phyloP scores from a whole-genome alignment of 2,888 invertebrate genomes.

The Melitaea athalia region DNA sequence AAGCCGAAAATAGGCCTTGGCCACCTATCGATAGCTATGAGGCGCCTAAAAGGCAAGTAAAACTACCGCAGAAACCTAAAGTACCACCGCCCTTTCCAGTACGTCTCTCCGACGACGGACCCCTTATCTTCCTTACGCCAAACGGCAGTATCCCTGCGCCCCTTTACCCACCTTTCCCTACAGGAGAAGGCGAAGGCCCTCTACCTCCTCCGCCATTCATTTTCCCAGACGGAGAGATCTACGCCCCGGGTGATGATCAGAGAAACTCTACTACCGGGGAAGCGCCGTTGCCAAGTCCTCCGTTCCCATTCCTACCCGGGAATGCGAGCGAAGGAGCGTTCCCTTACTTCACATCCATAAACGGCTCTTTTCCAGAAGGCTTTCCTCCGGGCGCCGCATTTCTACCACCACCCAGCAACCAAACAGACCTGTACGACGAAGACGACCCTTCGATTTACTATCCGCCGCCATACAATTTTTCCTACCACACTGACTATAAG shows the following conservation, averaged over 20 bases:
- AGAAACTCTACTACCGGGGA: conserved; percentile 86
- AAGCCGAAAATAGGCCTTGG: conserved; percentile 83
- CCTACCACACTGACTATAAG: conserved; percentile 89
- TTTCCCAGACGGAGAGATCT: conserved; percentile 82
- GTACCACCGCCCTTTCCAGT: conserved; percentile 97
- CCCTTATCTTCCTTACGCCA: conserved; percentile 92
- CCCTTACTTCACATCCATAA: conserved; percentile 81
- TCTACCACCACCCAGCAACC: conserved; percentile 87
- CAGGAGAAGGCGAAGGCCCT: conserved; percentile 83
- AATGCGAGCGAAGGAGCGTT: conserved; percentile 80
- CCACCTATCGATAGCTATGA: conserved; percentile 92
- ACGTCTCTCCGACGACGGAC: conserved; percentile 92
- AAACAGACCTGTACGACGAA: conserved; percentile 90
- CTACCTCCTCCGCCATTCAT: conserved; percentile 80
- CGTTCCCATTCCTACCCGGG: conserved; percentile 84
- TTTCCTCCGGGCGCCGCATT: conserved; percentile 81
- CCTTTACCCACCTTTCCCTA: conserved; percentile 85
- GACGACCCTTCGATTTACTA: conserved; percentile 96
- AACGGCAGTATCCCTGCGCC: conserved; percentile 88
- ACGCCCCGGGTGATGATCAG: conserved; percentile 82
- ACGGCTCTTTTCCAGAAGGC: conserved; percentile 82
- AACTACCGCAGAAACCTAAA: conserved; percentile 90
- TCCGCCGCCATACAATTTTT: conserved; percentile 95
- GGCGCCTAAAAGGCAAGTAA: conserved; percentile 92
- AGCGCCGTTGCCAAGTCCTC: conserved; percentile 84